A percentile compares a stretch with the other conserved stretches of the same genome.
Conservation (phyloP, 2,113 vertebrate genomes). For the Uria lomvia region DNA sequence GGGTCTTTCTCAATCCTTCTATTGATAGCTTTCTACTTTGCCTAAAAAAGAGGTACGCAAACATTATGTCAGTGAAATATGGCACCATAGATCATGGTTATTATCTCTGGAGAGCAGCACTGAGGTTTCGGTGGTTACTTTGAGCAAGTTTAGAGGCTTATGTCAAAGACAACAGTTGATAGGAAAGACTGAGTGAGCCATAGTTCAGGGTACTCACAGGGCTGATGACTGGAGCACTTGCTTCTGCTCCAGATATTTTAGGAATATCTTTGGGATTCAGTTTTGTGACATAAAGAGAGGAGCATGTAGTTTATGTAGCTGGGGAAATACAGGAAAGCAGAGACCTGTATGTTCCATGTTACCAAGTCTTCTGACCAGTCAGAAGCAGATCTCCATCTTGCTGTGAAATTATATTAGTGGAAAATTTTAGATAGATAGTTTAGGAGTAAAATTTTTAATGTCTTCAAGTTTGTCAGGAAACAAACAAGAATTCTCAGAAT, state of each 20-base stretch:
- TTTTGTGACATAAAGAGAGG: not conserved
- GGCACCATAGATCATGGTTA: not conserved
- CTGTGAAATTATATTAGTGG: not conserved
- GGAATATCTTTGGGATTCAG: not conserved
- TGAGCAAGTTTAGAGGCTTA: not conserved
- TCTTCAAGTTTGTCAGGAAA: not conserved
- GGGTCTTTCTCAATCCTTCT: not conserved
- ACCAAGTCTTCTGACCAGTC: not conserved
- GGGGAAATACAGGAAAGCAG: not conserved
- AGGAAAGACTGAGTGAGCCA: not conserved
- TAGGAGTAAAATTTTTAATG: not conserved
- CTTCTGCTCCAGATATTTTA: not conserved
- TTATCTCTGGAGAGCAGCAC: not conserved
- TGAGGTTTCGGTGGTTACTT: not conserved
- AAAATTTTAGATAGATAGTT: not conserved
- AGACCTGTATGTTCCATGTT: not conserved
- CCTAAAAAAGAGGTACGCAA: not conserved
- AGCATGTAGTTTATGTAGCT: not conserved
- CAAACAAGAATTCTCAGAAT: not conserved
- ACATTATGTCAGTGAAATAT: not conserved
- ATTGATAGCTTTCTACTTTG: not conserved
- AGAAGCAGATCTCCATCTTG: not conserved
- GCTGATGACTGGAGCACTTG: not conserved
- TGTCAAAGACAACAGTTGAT: not conserved
- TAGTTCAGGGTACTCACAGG: not conserved